These are phyloP conservation scores for Spodoptera frugiperda DNA, from an alignment of 1,140 invertebrate genomes.

Conservation along the genomic window DNA sequence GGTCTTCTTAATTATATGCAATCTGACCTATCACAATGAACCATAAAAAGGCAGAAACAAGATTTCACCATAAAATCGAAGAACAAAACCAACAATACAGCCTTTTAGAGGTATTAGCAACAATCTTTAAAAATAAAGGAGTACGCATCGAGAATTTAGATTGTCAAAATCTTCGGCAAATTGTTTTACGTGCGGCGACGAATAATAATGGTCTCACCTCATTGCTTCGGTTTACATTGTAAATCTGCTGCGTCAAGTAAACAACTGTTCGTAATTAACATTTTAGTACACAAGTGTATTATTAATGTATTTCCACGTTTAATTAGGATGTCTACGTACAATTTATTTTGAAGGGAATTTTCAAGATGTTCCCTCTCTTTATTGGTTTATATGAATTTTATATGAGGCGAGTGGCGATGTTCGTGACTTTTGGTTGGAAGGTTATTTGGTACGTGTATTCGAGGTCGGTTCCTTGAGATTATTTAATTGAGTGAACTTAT, in stretches of 20 bases:
- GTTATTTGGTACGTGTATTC: neutral
- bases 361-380: neutral
- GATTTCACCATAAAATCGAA: too few species aligned
- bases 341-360: slow-evolving; percentile 33
- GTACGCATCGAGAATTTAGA: slow-evolving; percentile 14
- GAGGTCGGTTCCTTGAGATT: neutral
- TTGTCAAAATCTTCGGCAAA: slow-evolving; percentile 30
- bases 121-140: neutral
- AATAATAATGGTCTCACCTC: slow-evolving; percentile 57
- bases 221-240: slow-evolving; percentile 54
- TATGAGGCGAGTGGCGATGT: neutral
- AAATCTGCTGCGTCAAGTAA: slow-evolving; percentile 54
- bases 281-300: slow-evolving; percentile 52
- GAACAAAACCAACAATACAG: neutral
- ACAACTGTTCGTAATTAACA: slow-evolving; percentile 52
- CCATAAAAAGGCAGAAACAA: too few species aligned
- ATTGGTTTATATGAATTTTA: slow-evolving; percentile 39
- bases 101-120: neutral
- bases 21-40: too few species aligned
- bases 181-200: slow-evolving; percentile 39
- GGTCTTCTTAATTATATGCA: too few species aligned
- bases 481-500: neutral
- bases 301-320: slow-evolving; percentile 42
- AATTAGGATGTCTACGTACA: slow-evolving; percentile 45
- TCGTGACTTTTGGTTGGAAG: slow-evolving; percentile 4